Percentiles rank a stretch among this genome's conserved stretches.
Conservation (phyloP, 92 coral and sea anemone species). For the Desmophyllum pertusum region DNA sequence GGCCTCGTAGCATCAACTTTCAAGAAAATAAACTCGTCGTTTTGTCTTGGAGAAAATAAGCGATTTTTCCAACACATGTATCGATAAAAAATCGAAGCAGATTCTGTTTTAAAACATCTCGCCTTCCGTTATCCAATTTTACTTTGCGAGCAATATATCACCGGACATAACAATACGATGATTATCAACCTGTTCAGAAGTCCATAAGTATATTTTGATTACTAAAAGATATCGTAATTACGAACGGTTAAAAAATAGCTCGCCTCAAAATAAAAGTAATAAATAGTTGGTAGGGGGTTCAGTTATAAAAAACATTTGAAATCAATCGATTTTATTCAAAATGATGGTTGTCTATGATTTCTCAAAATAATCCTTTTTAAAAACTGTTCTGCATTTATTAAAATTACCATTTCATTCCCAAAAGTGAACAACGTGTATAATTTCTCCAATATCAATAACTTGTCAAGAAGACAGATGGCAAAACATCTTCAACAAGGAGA, state of each 20-base stretch:
- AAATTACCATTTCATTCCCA: neutral
- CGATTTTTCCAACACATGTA: neutral
- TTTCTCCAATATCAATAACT: neutral
- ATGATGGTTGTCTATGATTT: neutral
- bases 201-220: constrained; percentile 28
- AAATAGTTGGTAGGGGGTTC: neutral
- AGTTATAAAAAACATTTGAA: neutral
- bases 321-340: neutral
- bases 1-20: no score
- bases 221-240: constrained; percentile 16
- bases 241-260: neutral
- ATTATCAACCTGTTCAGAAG: constrained; percentile 13
- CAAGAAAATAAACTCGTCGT: no score
- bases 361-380: neutral
- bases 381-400: neutral
- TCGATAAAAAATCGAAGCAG: neutral
- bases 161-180: constrained; percentile 20
- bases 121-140: constrained; percentile 13
- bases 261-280: constrained; percentile 5
- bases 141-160: constrained; percentile 20
- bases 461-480: neutral
- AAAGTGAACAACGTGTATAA: neutral
- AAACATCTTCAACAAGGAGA: neutral
- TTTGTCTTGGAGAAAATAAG: no score
- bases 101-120: neutral